Base-by-base conservation (phyloP, 2,113 vertebrate species). In the Strigops habroptila region DNA sequence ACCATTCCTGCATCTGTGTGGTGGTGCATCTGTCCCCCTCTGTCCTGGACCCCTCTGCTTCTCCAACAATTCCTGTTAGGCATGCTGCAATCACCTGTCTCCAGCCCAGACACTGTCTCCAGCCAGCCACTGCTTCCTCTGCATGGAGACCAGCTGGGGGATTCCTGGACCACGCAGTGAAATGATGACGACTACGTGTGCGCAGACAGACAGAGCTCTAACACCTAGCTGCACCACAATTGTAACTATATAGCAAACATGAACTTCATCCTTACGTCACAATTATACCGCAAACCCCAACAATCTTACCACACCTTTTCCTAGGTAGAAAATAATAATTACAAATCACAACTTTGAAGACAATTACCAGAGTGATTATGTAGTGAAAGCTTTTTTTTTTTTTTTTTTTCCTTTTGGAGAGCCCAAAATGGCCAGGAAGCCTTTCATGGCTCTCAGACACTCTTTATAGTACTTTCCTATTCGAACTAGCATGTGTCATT, bases 171-270 rank as follows among this genome's bases (percentile, higher is more conserved):
- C 70, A 6, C 15, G 3, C 28, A 13, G 31, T 31, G n/a, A 16
- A 44, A n/a, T 1, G 8, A 6, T 5, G 46, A 5, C 33, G 23
- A 59, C 5, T 2, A 7, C 8, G 6, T 10, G 17, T 3, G 21
- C 8, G 35, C 46, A 69, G 7, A 15, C 0, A 35, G 30, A 23
- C 68, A 77, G 35, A 65, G 49, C 60, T 7, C 48, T 5, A 25
- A 2, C 1, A 25, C 12, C 37, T 69, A 69, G 21, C 16, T 57
- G 35, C 59, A 80, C n/a, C 67, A 24, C 55, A 23, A 5, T 3
- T 6, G 4, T 12, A 90, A 33, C 23, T 8, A 8, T 1, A 18
- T 4, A 17, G 59, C 43, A 74, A 82, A 63, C 43, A 14, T 0
- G 18, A 82, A 44, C 75, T 37, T 44, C 74, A 75, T 41, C 41